phyloP scores from a whole-genome alignment of 2,888 invertebrate species.

The Volucella inflata region DNA sequence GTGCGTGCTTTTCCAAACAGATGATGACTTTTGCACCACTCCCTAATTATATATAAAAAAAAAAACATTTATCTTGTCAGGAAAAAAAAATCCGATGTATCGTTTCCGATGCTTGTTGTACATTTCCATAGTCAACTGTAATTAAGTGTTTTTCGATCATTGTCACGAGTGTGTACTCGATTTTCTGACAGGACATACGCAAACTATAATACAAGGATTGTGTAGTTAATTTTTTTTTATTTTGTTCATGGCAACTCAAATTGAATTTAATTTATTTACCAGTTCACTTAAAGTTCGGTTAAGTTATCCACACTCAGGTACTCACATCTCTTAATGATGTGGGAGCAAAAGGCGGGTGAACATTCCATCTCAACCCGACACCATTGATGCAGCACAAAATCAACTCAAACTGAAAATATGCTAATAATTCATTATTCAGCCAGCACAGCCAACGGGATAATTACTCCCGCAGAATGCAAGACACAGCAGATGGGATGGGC shows the following conservation, averaged over 20 bases:
- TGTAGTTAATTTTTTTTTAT: too few relatives aligned
- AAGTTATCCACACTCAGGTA: conserved; percentile 10
- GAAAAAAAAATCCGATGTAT: neutral
- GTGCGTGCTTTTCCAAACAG: too few relatives aligned
- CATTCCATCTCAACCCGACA: conserved; percentile 13
- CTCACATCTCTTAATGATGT: neutral
- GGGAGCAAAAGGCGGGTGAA: neutral
- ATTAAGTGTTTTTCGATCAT: too few relatives aligned
- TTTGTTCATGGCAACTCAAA: neutral
- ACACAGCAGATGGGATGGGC: neutral
- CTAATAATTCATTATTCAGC: conserved; percentile 61
- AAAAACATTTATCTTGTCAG: too few relatives aligned
- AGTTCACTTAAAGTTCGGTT: conserved; percentile 9
- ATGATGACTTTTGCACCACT: too few relatives aligned
- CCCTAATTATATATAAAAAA: too few relatives aligned
- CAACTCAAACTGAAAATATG: conserved; percentile 33
- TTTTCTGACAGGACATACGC: too few relatives aligned
- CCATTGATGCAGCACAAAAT: conserved; percentile 39
- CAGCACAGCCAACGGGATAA: conserved; percentile 53
- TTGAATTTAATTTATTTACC: conserved; percentile 55
- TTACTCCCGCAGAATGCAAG: conserved; percentile 44
- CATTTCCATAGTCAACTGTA: too few relatives aligned
- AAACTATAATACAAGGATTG: too few relatives aligned
- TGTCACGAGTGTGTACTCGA: too few relatives aligned
- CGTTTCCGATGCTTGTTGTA: too few relatives aligned